A percentile compares a stretch with the other conserved stretches of the same genome.
Conservation (phyloP, 2,113 vertebrate genomes). For the Oceanodroma tethys region DNA sequence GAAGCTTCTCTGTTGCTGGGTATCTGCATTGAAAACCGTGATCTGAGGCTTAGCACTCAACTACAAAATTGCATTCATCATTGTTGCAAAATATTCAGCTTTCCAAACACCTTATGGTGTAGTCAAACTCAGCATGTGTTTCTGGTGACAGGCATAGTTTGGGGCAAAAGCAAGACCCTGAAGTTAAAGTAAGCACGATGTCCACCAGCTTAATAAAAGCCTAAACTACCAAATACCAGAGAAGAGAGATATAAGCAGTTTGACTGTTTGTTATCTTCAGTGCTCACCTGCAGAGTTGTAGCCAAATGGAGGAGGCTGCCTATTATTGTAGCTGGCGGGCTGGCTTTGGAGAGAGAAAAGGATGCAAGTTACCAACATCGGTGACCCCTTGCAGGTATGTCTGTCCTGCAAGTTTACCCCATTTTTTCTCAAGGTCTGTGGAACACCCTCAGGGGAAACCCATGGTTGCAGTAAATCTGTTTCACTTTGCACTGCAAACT, state of each 20-base stretch:
- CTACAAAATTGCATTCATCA: neutral
- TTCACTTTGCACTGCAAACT: neutral
- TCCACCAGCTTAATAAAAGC: neutral
- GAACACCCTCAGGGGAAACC: neutral
- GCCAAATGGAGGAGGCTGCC: slow-evolving; percentile 67
- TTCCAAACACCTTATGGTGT: no score
- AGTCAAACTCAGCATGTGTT: accelerated
- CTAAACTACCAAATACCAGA: neutral
- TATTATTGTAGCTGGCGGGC: slow-evolving; percentile 65
- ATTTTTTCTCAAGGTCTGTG: neutral
- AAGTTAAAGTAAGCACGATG: neutral
- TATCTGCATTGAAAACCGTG: neutral
- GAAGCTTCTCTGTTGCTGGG: neutral
- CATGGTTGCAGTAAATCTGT: neutral
- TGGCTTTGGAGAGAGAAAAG: slow-evolving; percentile 62
- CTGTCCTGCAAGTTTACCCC: neutral
- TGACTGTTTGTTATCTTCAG: neutral
- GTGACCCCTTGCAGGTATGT: neutral
- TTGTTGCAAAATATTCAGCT: neutral
- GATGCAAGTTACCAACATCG: neutral
- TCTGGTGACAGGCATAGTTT: accelerated
- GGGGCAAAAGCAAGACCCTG: neutral
- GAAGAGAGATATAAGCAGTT: neutral
- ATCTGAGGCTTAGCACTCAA: neutral
- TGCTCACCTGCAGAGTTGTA: slow-evolving; percentile 72